Evolutionary conservation across 2,888 invertebrate genomes (phyloP).

Genomic region (Ernsta delagoae): DNA sequence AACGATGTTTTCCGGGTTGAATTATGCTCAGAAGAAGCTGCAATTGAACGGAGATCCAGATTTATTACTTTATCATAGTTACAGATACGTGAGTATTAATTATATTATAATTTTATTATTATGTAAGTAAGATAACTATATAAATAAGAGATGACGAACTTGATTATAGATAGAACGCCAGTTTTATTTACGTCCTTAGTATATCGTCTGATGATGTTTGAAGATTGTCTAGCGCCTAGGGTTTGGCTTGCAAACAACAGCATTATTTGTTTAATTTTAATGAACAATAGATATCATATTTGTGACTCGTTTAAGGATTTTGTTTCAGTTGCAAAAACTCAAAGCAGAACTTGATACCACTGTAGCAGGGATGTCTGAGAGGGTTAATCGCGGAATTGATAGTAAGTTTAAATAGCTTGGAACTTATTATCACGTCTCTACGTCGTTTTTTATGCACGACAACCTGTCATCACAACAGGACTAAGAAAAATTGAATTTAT

Average conservation of each 20-base stretch:
- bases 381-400: slow-evolving; percentile 56
- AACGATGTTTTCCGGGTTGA: too few species aligned
- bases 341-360: slow-evolving; percentile 48
- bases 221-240: too few species aligned
- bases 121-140: not conserved
- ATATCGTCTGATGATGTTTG: too few species aligned
- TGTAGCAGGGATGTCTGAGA: slow-evolving; percentile 51
- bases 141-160: not conserved
- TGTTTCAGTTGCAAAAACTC: slow-evolving; percentile 42
- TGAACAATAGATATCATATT: not conserved
- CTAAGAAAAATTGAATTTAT: not conserved
- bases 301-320: not conserved
- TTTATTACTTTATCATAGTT: slow-evolving; percentile 55
- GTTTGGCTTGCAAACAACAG: too few species aligned
- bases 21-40: too few species aligned
- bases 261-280: too few species aligned
- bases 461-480: too few species aligned
- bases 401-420: slow-evolving; percentile 48
- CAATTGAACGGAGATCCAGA: too few species aligned
- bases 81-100: slow-evolving; percentile 65
- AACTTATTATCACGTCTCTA: too few species aligned
- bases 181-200: too few species aligned
- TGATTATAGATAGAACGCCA: not conserved
- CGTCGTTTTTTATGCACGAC: too few species aligned
- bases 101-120: not conserved